phyloP scores from a whole-genome alignment of 1,140 invertebrate species.

The Pogonus chalceus region DNA sequence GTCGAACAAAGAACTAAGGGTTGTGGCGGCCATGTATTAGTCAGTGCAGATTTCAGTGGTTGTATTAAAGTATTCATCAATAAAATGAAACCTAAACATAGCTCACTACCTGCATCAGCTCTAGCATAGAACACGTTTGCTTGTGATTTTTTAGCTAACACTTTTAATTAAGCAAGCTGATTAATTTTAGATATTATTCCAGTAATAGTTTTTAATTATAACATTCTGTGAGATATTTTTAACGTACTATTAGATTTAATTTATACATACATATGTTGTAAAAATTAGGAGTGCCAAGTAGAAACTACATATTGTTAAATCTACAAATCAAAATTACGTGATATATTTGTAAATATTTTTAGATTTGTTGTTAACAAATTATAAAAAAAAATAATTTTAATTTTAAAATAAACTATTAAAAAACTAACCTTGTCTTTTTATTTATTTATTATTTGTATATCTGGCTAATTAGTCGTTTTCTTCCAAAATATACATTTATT shows the following conservation, averaged over 20 bases:
- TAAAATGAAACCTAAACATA: constrained; percentile 86
- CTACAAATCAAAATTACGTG: constrained; percentile 3
- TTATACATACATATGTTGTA: neutral
- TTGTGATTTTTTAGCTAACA: neutral
- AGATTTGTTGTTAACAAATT: neutral
- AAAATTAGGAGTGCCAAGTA: too few relatives aligned
- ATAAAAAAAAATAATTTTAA: neutral
- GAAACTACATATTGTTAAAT: neutral
- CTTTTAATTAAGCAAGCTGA: neutral
- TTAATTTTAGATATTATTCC: neutral
- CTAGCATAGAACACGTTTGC: constrained; percentile 44
- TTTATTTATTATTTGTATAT: too few relatives aligned
- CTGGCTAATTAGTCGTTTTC: too few relatives aligned
- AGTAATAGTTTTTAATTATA: neutral
- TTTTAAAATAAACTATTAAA: constrained; percentile 1
- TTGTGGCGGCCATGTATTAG: constrained; percentile 79
- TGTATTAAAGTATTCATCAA: constrained; percentile 94
- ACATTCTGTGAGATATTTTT: neutral
- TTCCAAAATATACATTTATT: too few relatives aligned
- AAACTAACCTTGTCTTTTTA: too few relatives aligned
- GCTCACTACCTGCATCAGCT: constrained; percentile 75
- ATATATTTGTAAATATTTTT: constrained; percentile 2
- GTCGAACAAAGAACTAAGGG: constrained; percentile 61
- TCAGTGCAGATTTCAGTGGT: constrained; percentile 94
- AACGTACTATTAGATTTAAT: neutral